Evolutionary conservation across 2,113 vertebrate species (phyloP), one percentile per base, ranked within the genome.

Genomic region (Elephantulus edwardii): DNA sequence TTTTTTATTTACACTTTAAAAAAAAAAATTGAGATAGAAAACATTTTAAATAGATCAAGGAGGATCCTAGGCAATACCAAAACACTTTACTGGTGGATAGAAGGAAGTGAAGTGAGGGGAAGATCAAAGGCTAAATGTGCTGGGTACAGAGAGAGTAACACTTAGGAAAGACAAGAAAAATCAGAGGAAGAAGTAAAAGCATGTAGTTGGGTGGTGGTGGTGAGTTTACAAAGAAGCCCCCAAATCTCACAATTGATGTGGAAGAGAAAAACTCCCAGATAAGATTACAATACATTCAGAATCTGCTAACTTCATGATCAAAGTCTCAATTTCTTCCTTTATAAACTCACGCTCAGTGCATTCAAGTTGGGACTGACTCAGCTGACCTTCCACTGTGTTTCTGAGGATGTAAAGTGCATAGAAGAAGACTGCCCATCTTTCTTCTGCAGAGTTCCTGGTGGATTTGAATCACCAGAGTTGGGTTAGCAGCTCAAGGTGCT

Each of bases 151-250:
- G 3, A 86, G 62, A 44, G 60, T 71, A 66, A 83, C 26, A 90
- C 68, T 92, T 66, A 48, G 17, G 33, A 60, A 56, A 87, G 16
- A 71, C 17, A 24, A 58, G n/a, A 86, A 75, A 86, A 91, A 79
- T 24, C 71, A 8, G 30, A 76, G 24, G 26, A 22, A 28, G 42
- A 62, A 68, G 81, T 26, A 10, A 17, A 87, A 84, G 62, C 9
- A 14, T 75, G 38, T 3, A 10, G 14, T 75, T n/a, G n/a, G n/a
- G n/a, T n/a, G n/a, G n/a, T 80, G 30, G 19, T 71, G 71, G 66
- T 28, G 20, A 56, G 19, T 20, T 24, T 56, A 56, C 5, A n/a
- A 60, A 68, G 30, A 48, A 85, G 8, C 1, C 10, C 35, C 22
- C 20, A 1, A 42, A 62, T 56, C 75, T 87, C 40, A 89, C 19